phyloP scores from a whole-genome alignment of 2,113 vertebrate genomes.

The Sebastes schlegelii region DNA sequence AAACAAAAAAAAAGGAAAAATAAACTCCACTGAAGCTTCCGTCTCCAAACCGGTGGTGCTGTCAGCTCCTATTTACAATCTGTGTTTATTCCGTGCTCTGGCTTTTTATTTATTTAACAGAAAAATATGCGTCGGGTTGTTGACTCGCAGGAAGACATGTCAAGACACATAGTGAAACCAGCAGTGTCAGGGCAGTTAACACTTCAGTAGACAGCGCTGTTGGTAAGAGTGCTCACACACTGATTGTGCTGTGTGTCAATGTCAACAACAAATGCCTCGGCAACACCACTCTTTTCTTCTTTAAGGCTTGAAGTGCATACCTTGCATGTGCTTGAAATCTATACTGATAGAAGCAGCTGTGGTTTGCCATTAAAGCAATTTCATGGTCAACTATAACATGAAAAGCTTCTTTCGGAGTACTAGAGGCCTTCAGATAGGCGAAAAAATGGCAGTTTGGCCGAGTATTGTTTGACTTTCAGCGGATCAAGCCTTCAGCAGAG shows the following conservation, averaged over 20 bases:
- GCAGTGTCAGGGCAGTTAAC: constrained; percentile 74
- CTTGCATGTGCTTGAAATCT: constrained; percentile 7
- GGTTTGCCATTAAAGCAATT: constrained; percentile 6
- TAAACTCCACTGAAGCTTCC: constrained; percentile 48
- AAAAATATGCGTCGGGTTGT: constrained; percentile 59
- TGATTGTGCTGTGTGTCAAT: constrained; percentile 59
- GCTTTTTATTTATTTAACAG: constrained; percentile 82
- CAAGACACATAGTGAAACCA: constrained; percentile 60
- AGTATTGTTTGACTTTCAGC: constrained; percentile 64
- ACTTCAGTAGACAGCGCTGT: constrained; percentile 69
- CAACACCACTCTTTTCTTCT: constrained; percentile 1
- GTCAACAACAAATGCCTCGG: constrained; percentile 42
- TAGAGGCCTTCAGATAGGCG: neutral
- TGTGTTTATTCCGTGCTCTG: constrained; percentile 65
- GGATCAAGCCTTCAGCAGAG: constrained; percentile 59
- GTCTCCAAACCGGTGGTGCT: constrained; percentile 65
- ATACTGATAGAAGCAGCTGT: constrained; percentile 10
- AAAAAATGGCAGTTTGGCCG: constrained; percentile 31
- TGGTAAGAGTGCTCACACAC: constrained; percentile 45
- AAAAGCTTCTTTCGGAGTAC: neutral
- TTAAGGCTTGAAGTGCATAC: neutral
- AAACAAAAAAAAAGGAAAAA: constrained; percentile 44
- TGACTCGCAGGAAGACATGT: constrained; percentile 66
- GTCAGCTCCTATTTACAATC: constrained; percentile 78
- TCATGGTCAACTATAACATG: constrained; percentile 17